Evolutionary conservation across 2,888 invertebrate species (phyloP).

Genomic region (Euplexia lucipara): DNA sequence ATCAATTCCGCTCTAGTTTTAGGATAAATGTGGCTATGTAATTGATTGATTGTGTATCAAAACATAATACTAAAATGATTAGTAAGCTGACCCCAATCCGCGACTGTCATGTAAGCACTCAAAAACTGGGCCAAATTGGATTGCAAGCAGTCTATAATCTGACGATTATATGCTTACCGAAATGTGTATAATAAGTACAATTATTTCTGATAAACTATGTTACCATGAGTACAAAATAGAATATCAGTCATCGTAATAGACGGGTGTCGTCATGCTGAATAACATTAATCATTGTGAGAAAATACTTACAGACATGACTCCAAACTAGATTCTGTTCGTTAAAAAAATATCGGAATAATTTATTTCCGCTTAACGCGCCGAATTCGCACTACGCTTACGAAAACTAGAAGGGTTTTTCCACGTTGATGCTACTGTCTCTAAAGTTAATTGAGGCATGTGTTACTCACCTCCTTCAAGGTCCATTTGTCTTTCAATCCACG

Average conservation of each 20-base stretch:
- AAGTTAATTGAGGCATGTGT: constrained; percentile 21
- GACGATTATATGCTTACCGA: constrained; percentile 62
- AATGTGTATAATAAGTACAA: constrained; percentile 56
- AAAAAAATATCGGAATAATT: constrained; percentile 34
- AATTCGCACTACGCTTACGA: constrained; percentile 40
- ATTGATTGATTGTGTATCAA: constrained; percentile 78
- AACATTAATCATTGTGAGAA: constrained; percentile 66
- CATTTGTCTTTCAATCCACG: constrained; percentile 86
- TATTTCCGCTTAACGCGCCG: constrained; percentile 43
- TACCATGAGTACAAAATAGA: constrained; percentile 66
- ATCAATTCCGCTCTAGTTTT: constrained; percentile 67
- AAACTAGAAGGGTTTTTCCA: constrained; percentile 42
- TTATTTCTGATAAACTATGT: constrained; percentile 43
- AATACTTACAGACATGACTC: constrained; percentile 32
- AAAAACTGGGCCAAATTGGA: constrained; percentile 81
- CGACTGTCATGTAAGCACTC: constrained; percentile 83
- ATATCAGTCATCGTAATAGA: constrained; percentile 66
- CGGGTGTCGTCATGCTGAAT: constrained; percentile 66
- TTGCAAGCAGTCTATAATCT: constrained; percentile 68
- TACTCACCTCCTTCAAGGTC: constrained; percentile 89
- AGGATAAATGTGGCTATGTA: constrained; percentile 77
- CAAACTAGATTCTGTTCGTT: constrained; percentile 40
- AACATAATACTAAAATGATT: constrained; percentile 79
- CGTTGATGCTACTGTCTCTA: constrained; percentile 31
- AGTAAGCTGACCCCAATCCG: constrained; percentile 84